Percentiles rank a stretch among this genome's conserved stretches.
Conservation (phyloP, 1,140 invertebrate species). For the Lepidurus arcticus region DNA sequence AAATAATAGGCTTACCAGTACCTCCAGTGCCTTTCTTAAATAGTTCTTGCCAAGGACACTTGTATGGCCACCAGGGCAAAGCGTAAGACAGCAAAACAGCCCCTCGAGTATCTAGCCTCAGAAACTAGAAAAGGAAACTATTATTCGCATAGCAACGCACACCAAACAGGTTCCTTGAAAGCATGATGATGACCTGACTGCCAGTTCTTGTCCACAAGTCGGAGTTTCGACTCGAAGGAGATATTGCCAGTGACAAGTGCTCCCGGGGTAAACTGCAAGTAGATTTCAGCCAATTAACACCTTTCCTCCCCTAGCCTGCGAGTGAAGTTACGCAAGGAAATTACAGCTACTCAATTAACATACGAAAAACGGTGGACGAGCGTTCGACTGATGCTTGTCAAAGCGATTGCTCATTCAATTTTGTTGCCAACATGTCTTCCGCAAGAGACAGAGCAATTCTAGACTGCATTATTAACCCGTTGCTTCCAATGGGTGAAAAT, state of each 20-base stretch:
- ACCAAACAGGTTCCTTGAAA: background rate
- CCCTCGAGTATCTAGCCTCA: constrained; percentile 16
- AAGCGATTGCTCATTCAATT: constrained; percentile 10
- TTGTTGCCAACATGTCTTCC: constrained; percentile 44
- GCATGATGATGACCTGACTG: background rate
- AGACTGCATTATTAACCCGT: constrained; percentile 56
- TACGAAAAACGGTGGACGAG: background rate
- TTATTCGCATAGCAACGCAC: background rate
- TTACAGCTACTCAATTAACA: background rate
- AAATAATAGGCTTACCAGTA: background rate
- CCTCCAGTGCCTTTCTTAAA: background rate
- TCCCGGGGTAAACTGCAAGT: background rate
- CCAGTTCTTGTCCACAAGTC: background rate
- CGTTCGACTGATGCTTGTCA: background rate
- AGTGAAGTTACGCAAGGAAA: background rate
- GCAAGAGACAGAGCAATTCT: constrained; percentile 51
- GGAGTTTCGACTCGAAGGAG: background rate
- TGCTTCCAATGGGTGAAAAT: constrained; percentile 46
- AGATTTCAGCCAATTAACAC: background rate
- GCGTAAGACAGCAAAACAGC: background rate
- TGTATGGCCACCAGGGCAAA: constrained; percentile 7
- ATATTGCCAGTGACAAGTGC: background rate
- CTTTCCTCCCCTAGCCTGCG: background rate
- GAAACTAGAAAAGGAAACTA: background rate
- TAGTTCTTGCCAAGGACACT: background rate